Conservation (phyloP, 1,140 invertebrate species). For the Leptinotarsa lineolata region DNA sequence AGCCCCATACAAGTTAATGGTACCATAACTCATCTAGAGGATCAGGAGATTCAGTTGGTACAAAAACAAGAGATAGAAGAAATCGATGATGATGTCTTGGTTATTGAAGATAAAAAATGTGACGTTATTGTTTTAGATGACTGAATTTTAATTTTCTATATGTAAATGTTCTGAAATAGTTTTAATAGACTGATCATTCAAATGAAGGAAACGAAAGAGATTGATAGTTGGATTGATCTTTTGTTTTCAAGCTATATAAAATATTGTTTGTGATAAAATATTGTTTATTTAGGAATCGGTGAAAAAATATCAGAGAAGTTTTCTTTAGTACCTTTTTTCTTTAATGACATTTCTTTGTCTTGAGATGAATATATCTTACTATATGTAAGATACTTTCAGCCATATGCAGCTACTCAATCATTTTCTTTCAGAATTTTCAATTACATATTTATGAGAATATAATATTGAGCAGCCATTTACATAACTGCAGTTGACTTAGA, state of each 20-base stretch:
- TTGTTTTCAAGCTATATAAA: background rate
- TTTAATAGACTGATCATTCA: conserved; percentile 20
- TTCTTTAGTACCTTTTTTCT: background rate
- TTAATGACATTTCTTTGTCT: background rate
- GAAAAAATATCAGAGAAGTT: too few species aligned
- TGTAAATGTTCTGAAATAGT: conserved; percentile 27
- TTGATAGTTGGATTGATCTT: background rate
- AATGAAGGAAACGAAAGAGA: background rate
- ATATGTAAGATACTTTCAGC: background rate
- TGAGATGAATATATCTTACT: background rate
- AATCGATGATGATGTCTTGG: conserved; percentile 33
- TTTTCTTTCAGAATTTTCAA: too few species aligned
- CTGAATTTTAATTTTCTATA: conserved; percentile 23
- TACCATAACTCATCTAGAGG: background rate
- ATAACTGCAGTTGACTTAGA: background rate
- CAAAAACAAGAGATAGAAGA: conserved; percentile 26
- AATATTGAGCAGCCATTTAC: background rate
- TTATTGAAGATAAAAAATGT: conserved; percentile 36
- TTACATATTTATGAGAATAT: conserved; percentile 10
- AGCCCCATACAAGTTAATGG: background rate
- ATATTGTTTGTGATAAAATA: conserved; percentile 18
- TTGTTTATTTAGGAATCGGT: background rate
- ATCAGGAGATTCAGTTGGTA: background rate
- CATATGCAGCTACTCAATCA: too few species aligned
- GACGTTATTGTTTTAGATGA: conserved; percentile 41